Base-by-base conservation (phyloP, 2,888 invertebrate genomes). In the Ptilodon capucinus region DNA sequence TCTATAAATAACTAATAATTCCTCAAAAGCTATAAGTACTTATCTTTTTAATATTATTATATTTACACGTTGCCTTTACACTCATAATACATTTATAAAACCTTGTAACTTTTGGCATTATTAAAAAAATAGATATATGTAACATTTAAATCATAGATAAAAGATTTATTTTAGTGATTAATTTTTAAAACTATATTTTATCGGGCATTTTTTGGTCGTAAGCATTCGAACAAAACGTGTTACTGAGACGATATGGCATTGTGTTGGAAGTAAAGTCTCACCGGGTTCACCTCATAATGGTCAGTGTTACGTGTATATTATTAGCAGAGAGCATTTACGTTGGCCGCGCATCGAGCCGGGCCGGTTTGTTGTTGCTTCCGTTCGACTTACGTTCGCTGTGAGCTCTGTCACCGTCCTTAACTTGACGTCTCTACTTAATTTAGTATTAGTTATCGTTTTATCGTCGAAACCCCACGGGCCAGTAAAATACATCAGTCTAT, bases 371-470 rank as follows among this genome's bases (percentile, higher is more conserved):
- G 72, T 81, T 77, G 82, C 81, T 82, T 81, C 79, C 69, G 68
- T 64, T 69, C 62, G 65, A 70, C 61, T 71, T 71, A 64, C 68
- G 14, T 68, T 64, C 66, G 68, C 66, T 75, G 67, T 75, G 74
- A 70, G 70, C 71, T 74, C 75, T 74, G 63, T 81, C 83, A 77
- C 90, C 90, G 90, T 90, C 90, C 88, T 85, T 78, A 79, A 84
- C 76, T 86, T 81, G 81, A 82, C 77, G 76, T 82, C 74, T 84
- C 83, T 88, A 89, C 87, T 91, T 89, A 89, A 88, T 87, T 89
- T 88, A 89, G 86, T 85, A 71, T 78, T 84, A 86, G 84, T 86
- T 38, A 38, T 84, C 74, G 74, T 81, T 65, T 85, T 81, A 79
- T 81, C 79, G 71, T 75, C 72, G 70, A 78, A 76, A 76, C 81